These are phyloP conservation scores for Calonectris borealis DNA, from an alignment of 2,113 vertebrate genomes.

Conservation along the genomic window DNA sequence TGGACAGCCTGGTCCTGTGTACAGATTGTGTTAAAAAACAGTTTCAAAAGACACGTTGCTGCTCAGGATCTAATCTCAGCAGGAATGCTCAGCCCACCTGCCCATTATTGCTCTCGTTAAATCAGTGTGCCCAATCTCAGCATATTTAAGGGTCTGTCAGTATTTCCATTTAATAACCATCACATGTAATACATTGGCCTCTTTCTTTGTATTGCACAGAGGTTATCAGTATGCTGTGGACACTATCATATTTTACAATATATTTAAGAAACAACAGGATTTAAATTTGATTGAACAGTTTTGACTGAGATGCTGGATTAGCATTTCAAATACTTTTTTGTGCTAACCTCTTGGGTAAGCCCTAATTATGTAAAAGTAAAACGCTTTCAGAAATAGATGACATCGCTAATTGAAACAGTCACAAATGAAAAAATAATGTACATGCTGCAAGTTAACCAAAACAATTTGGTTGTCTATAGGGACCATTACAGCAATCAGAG, in stretches of 20 bases:
- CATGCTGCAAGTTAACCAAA: conserved; percentile 9
- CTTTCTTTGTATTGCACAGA: background rate
- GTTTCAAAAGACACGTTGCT: background rate
- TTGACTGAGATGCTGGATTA: conserved; percentile 24
- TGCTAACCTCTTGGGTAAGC: conserved; percentile 8
- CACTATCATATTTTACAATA: background rate
- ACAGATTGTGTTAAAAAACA: background rate
- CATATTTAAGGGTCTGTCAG: background rate
- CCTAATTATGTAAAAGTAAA: conserved; percentile 43
- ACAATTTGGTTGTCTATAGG: background rate
- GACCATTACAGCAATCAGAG: background rate
- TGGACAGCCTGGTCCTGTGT: background rate
- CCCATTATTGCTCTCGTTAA: conserved; percentile 25
- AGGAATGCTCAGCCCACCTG: conserved; percentile 13
- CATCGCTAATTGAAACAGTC: conserved; percentile 37
- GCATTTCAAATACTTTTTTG: conserved; percentile 26
- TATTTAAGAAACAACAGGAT: background rate
- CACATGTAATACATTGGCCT: background rate
- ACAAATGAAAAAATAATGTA: conserved; percentile 24
- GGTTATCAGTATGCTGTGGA: background rate
- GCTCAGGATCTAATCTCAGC: background rate
- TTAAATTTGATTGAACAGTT: background rate
- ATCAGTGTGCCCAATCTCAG: background rate
- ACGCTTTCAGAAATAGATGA: conserved; percentile 8
- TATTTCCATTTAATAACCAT: background rate